phyloP scores from a whole-genome alignment of 2,113 vertebrate genomes.

The Pollachius pollachius region DNA sequence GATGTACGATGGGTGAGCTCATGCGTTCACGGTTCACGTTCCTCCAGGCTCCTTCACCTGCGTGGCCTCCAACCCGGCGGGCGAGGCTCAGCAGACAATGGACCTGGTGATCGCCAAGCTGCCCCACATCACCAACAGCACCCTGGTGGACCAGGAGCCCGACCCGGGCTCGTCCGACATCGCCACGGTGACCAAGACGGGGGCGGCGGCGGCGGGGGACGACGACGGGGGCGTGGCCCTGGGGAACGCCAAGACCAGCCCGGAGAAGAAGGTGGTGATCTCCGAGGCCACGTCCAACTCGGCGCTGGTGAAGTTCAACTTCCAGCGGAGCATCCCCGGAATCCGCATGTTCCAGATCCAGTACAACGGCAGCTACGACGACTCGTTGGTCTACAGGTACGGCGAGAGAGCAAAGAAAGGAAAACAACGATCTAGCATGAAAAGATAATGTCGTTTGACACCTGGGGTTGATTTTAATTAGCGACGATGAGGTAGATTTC shows the following conservation, averaged over 20 bases:
- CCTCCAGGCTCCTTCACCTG: slow-evolving; percentile 88
- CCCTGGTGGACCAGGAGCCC: slow-evolving; percentile 84
- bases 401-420: neutral
- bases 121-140: slow-evolving; percentile 92
- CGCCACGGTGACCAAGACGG: slow-evolving; percentile 91
- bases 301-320: slow-evolving; percentile 92
- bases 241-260: slow-evolving; percentile 85
- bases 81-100: slow-evolving; percentile 91
- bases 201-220: slow-evolving; percentile 81
- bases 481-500: neutral
- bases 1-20: no score
- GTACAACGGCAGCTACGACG: slow-evolving; percentile 97
- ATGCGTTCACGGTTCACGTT: neutral
- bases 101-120: slow-evolving; percentile 93
- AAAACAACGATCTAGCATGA: no score
- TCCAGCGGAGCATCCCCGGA: slow-evolving; percentile 96
- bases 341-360: slow-evolving; percentile 99
- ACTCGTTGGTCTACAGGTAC: slow-evolving; percentile 98
- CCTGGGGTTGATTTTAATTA: neutral
- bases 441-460: neutral
- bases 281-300: slow-evolving; percentile 91
- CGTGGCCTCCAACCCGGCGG: slow-evolving; percentile 95
- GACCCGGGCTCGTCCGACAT: slow-evolving; percentile 97
- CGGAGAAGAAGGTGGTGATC: slow-evolving; percentile 91
- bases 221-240: slow-evolving; percentile 78